Conservation (phyloP, 2,888 invertebrate species). For the Sisyra terminalis region DNA sequence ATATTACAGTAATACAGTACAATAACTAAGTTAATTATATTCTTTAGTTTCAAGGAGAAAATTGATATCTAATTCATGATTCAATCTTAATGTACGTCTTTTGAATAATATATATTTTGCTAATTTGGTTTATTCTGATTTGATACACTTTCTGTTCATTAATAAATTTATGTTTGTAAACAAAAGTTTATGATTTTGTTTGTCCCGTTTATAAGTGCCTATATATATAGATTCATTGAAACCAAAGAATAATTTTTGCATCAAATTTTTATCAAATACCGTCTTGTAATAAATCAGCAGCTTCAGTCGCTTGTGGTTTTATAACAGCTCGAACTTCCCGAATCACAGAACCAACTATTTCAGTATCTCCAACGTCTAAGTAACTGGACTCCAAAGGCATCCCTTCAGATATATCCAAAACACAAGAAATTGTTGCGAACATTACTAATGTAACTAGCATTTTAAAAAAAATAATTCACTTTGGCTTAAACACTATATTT, state of each 20-base stretch:
- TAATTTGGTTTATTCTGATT: too few species aligned
- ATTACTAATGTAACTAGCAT: slow-evolving; percentile 7
- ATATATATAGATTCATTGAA: not conserved
- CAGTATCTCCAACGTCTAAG: slow-evolving; percentile 30
- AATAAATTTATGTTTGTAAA: too few species aligned
- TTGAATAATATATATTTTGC: too few species aligned
- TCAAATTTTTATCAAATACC: slow-evolving; percentile 14
- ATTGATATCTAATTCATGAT: too few species aligned
- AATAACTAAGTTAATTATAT: too few species aligned
- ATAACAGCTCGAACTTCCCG: slow-evolving; percentile 32
- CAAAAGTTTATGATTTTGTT: too few species aligned
- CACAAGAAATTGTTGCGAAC: slow-evolving; percentile 10
- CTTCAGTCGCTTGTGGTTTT: slow-evolving; percentile 14
- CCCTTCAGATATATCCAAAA: slow-evolving; percentile 8
- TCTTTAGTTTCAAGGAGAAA: too few species aligned
- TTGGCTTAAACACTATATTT: not conserved
- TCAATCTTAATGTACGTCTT: too few species aligned
- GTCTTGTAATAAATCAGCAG: slow-evolving; percentile 21
- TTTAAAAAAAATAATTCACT: not conserved
- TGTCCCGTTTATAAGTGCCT: not conserved
- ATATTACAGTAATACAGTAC: too few species aligned
- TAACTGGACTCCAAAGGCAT: slow-evolving; percentile 15
- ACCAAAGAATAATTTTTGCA: not conserved
- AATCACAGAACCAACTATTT: slow-evolving; percentile 37
- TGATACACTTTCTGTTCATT: too few species aligned